Percentiles rank a stretch among this genome's conserved stretches.
These are phyloP conservation scores for Sus scrofa DNA, from an alignment of 2,113 vertebrate genomes.

Conservation along the genomic window T2T-Sscrofa CM000818.6:114498501-114499000, in stretches of 20 bases:
- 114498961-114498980: neutral
- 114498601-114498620: neutral
- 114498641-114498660: neutral
- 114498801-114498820: neutral
- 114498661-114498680: neutral
- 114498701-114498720: neutral
- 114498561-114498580: neutral
- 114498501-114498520: neutral
- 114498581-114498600: neutral
- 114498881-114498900: neutral
- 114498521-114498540: neutral
- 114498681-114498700: neutral
- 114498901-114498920: neutral
- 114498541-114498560: neutral
- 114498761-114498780: neutral
- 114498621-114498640: neutral
- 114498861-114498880: neutral
- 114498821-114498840: neutral
- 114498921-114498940: too few species aligned
- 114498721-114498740: neutral
- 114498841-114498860: neutral
- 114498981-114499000: neutral
- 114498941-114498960: neutral
- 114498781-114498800: neutral
- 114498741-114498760: neutral